Evolutionary conservation across 1,140 invertebrate genomes (phyloP).

Genomic region (Bombus vancouverensis): DNA sequence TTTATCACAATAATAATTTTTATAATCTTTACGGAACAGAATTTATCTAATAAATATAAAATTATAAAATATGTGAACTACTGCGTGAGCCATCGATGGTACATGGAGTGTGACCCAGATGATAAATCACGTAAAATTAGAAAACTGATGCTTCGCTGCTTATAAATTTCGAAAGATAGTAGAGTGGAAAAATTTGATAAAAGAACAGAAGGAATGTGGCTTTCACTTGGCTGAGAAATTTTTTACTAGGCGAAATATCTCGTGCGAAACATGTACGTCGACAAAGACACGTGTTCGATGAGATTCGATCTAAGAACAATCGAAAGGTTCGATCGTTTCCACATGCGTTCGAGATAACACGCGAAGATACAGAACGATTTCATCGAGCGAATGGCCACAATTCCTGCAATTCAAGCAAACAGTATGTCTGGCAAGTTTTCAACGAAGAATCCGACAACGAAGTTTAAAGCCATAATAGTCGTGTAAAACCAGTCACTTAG

Average conservation of each 20-base stretch:
- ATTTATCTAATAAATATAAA: no score
- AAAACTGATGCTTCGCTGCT: background rate
- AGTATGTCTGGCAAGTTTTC: constrained; percentile 10
- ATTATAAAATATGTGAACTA: no score
- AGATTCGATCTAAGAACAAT: background rate
- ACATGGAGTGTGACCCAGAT: no score
- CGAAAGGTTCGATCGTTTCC: background rate
- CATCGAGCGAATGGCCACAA: background rate
- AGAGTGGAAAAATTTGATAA: background rate
- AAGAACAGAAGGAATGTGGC: background rate
- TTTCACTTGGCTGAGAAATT: constrained; percentile 25
- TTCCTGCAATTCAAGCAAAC: background rate
- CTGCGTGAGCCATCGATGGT: no score
- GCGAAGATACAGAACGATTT: background rate
- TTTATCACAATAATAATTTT: no score
- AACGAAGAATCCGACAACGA: background rate
- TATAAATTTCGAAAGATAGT: background rate
- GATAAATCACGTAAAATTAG: no score
- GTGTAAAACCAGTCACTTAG: background rate
- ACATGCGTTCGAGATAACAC: background rate
- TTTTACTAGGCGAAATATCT: constrained; percentile 43
- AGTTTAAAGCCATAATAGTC: background rate
- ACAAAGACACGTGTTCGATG: constrained; percentile 36
- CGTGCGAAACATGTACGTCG: constrained; percentile 35
- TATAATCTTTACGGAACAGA: no score